Base-by-base conservation (phyloP, 2,888 invertebrate genomes). In the Pheosia tremula region DNA sequence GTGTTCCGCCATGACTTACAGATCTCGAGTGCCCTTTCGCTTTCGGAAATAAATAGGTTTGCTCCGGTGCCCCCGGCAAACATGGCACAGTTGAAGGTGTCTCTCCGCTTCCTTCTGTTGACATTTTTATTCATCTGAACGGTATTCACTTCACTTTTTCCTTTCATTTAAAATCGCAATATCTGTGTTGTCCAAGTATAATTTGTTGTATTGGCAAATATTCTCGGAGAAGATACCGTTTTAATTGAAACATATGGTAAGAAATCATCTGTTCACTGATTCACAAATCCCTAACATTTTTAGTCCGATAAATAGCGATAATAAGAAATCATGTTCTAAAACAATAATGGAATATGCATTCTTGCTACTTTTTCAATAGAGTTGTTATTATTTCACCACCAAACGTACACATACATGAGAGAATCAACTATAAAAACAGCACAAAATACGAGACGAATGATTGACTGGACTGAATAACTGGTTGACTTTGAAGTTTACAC, bases 1-100 rank as follows among this genome's bases (percentile, higher is more conserved):
- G 91, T 63, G 93, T 93, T 64, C 97, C 97, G 60, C 97, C 98
- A 94, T 98, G 98, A 87, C 97, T 98, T 75, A 97, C 96, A 77
- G 97, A 97, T 68, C 98, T 95, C 68, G 96, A 95, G 87, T 98
- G 98, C 36, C 96, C 96, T 79, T 94, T 94, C 75, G 87, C 88
- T 81, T 93, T 93, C 66, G 94, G 94, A 82, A 94, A 94, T 68
- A 94, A 81, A 72, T 94, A 94, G 24, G 93, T 94, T 79, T 94
- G 94, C 78, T 94, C 94, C 68, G 94, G 94, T 75, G 89, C 94
- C 74, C 93, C 93, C 70, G 91, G 91, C 80, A 92, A 86, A 86
- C 89, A 92, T 83, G 90, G 91, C 80, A 89, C 88, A 69, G 84
- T 87, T 83, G 91, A 86, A 84, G 92, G 89, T 86, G 90, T 94